phyloP scores from a whole-genome alignment of 2,113 vertebrate species.

The Theropithecus gelada region DNA sequence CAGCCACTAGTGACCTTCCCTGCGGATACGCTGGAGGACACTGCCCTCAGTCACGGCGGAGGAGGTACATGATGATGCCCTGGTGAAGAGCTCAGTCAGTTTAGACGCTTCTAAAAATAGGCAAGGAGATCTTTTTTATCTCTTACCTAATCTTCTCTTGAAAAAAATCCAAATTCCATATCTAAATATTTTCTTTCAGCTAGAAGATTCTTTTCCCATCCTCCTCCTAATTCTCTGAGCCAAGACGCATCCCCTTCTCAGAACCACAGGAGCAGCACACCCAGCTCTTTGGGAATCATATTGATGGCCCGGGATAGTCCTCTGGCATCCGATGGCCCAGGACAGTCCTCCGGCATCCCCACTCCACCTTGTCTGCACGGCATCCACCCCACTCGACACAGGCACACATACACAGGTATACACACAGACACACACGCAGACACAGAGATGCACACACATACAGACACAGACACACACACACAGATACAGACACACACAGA shows the following conservation, averaged over 20 bases:
- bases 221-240: not conserved
- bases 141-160: not conserved
- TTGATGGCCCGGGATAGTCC: not conserved
- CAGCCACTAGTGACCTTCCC: not conserved
- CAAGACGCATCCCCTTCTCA: fast-evolving
- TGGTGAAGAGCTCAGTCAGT: not conserved
- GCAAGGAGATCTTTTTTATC: not conserved
- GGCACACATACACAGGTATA: not conserved
- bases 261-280: not conserved
- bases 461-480: no score
- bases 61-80: not conserved
- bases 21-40: fast-evolving
- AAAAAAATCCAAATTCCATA: not conserved
- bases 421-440: fast-evolving
- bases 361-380: fast-evolving
- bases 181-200: not conserved
- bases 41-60: not conserved
- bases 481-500: no score
- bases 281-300: not conserved
- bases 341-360: not conserved
- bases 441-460: no score
- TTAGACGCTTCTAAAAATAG: not conserved
- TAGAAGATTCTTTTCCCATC: not conserved
- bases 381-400: not conserved
- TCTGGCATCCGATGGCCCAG: not conserved